Evolutionary conservation across 2,797 vertebrate species (phyloP), one percentile per base, ranked within the genome.

Genomic region (Zalophus californianus): DNA sequence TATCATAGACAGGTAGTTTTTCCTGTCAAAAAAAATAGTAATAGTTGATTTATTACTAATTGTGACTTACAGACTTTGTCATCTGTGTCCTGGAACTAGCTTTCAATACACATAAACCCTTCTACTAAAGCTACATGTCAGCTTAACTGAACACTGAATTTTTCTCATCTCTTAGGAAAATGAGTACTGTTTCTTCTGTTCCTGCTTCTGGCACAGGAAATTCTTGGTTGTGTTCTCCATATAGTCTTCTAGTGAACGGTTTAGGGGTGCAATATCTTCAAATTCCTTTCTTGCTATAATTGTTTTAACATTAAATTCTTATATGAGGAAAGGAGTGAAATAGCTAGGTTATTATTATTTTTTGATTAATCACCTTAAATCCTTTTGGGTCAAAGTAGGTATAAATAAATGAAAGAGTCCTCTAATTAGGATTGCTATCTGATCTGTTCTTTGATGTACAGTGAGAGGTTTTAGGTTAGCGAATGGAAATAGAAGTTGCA

Each of bases 311-410:
- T 72, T 83, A 93, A 96, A 96, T 80, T 7, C 64, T 91, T 91
- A 66, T 60, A 35, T 38, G 21, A 80, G 48, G 38, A 82, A 96
- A 91, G 44, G 23, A 70, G 48, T 75, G 56, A 96, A 95, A 86
- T 72, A 86, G 75, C 5, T 62, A 60, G 72, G 38, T 80, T 75
- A n/a, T 58, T 87, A 38, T 77, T 80, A 32, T 86, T 84, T 58
- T 88, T 92, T 96, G 86, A 86, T 91, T 86, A 97, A 96, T 96
- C 64, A 96, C 50, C 29, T 87, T 93, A 91, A 93, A 92, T 97
- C 52, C 94, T 95, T 96, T 91, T 75, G 77, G 60, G 50, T 90
- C 2, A 16, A 90, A n/a, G 56, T 75, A 86, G 27, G 9, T 93
- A 84, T 94, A 94, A 96, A 95, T 94, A 97, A 89, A 75, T 91